Evolutionary conservation across 2,888 invertebrate species (phyloP).

Genomic region (Neoitamus cyanurus): DNA sequence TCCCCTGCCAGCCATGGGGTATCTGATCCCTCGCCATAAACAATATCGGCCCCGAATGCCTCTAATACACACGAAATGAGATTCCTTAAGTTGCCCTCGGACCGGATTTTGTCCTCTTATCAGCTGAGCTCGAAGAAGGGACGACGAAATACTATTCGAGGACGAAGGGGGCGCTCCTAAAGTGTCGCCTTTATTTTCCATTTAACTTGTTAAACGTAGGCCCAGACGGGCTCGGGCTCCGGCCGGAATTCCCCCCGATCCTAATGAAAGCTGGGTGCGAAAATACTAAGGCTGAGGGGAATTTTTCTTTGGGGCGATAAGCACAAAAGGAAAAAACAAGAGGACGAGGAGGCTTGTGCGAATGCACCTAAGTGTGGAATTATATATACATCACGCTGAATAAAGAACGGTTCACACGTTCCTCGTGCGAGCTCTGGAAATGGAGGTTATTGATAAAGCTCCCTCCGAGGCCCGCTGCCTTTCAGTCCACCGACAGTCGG

Average conservation of each 20-base stretch:
- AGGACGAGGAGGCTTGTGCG: background rate
- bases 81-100: constrained; percentile 42
- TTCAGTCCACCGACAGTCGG: background rate
- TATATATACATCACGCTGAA: constrained; percentile 26
- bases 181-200: constrained; percentile 42
- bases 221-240: background rate
- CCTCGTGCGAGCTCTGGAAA: background rate
- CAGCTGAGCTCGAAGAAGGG: constrained; percentile 16
- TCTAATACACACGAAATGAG: constrained; percentile 52
- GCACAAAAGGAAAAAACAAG: background rate
- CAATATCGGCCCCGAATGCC: constrained; percentile 47
- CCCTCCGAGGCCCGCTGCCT: background rate
- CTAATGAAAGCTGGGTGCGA: constrained; percentile 11
- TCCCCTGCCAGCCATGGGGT: constrained; percentile 15
- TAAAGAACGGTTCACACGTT: constrained; percentile 15
- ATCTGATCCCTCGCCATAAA: constrained; percentile 46
- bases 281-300: background rate
- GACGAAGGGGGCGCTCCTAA: background rate
- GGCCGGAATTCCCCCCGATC: background rate
- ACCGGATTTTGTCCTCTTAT: constrained; percentile 50
- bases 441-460: constrained; percentile 18
- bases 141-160: constrained; percentile 38
- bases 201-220: constrained; percentile 42
- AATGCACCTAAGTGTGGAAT: constrained; percentile 36
- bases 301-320: constrained; percentile 1